A percentile compares a stretch with the other conserved stretches of the same genome.
phyloP scores from a whole-genome alignment of 2,113 vertebrate species.

The Clinocottus analis region DNA sequence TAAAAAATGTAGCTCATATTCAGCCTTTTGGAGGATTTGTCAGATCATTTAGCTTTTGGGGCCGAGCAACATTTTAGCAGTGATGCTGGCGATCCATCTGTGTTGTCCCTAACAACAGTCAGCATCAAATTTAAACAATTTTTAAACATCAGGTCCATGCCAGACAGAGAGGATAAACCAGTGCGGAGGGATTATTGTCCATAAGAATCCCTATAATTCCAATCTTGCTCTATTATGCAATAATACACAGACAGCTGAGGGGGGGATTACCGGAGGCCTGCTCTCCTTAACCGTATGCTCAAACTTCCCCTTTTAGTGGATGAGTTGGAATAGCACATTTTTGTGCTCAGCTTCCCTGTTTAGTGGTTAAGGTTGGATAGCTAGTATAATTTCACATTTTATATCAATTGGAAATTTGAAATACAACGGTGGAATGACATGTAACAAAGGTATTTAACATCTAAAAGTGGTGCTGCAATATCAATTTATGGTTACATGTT shows the following conservation, averaged over 20 bases:
- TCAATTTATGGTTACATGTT: background rate
- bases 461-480: background rate
- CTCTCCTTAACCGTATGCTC: slow-evolving; percentile 71
- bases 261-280: slow-evolving; percentile 66
- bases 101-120: slow-evolving; percentile 37
- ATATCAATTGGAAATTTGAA: background rate
- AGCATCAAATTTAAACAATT: slow-evolving; percentile 60
- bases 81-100: slow-evolving; percentile 19
- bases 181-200: slow-evolving; percentile 71
- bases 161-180: slow-evolving; percentile 67
- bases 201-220: slow-evolving; percentile 77
- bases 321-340: slow-evolving; percentile 19
- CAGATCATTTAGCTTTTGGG: slow-evolving; percentile 10
- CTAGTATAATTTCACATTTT: background rate
- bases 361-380: background rate
- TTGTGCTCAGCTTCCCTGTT: background rate
- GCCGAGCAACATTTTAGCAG: background rate
- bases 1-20: background rate
- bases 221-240: slow-evolving; percentile 81
- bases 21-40: slow-evolving; percentile 19
- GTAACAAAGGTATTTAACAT: background rate
- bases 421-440: background rate
- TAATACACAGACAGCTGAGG: slow-evolving; percentile 76
- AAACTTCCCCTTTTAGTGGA: slow-evolving; percentile 59
- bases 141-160: slow-evolving; percentile 49